Base-by-base conservation (phyloP, 2,113 vertebrate species). In the Paradisaea rubra region DNA sequence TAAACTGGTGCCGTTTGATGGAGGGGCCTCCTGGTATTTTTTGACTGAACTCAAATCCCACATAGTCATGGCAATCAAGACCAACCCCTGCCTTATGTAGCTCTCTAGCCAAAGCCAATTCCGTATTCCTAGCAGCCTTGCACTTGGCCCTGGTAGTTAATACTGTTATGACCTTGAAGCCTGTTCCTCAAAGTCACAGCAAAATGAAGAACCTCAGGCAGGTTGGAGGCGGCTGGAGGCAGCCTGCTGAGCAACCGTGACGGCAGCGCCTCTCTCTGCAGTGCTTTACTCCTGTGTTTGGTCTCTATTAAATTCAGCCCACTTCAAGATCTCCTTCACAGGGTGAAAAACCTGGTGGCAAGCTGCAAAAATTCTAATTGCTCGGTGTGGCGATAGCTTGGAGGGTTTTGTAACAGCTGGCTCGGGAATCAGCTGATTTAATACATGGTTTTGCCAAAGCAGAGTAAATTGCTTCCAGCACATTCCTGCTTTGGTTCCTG, bases 321-420 rank as follows among this genome's bases (percentile, higher is more conserved):
- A 27, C 66, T 91, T 76, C 69, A 79, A 45, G 59, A 52, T 74
- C 73, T 95, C 59, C 35, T 42, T 18, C 8, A 20, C 1, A 52
- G 28, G 50, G 64, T 91, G 81, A 83, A 61, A 91, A 93, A 68
- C 57, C 33, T 79, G 37, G 57, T 72, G 73, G n/a, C 70, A 93
- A 87, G 53, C 53, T 93, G 78, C 57, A 88, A 91, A 85, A 85
- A 65, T 35, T 68, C 9, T n/a, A 87, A 68, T 87, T 87, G 84
- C 49, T 85, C 0, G 0, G 19, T 41, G 57, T 74, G 57, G 89
- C 8, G 4, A 49, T 65, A 64, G 54, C 74, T 69, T 42, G 63
- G 63, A 88, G 85, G 42, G 37, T 23, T 89, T 94, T 77, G n/a
- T 89, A 91, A 91, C 85, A 96, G 60, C 88, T 94, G 57, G 35